These are phyloP conservation scores for Mycetomoellerius zeteki DNA, from an alignment of 1,140 invertebrate species.

Conservation along the genomic window DNA sequence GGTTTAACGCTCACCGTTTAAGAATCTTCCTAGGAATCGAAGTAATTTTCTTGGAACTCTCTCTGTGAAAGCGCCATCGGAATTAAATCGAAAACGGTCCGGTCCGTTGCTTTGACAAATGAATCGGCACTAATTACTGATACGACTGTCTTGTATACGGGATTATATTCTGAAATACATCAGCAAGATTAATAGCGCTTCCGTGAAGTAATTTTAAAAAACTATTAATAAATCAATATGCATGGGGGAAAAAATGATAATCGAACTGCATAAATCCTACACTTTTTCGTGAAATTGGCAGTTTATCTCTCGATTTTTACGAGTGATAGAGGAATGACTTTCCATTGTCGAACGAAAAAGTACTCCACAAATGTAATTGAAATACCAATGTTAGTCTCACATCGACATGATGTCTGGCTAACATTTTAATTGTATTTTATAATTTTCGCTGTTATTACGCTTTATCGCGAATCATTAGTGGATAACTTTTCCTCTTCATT, in stretches of 20 bases:
- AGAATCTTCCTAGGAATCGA: conserved; percentile 33
- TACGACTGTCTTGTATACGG: conserved; percentile 36
- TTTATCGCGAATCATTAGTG: neutral
- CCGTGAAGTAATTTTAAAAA: neutral
- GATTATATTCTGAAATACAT: conserved; percentile 15
- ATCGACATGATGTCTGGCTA: neutral
- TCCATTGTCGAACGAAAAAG: neutral
- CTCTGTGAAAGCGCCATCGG: conserved; percentile 29
- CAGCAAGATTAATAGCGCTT: conserved; percentile 46
- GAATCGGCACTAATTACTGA: conserved; percentile 54
- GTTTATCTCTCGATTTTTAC: neutral
- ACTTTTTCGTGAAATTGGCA: conserved; percentile 15
- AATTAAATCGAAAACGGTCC: conserved; percentile 52
- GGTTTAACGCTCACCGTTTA: conserved; percentile 22
- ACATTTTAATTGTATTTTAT: neutral
- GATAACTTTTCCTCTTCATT: conserved; percentile 36
- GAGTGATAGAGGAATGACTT: neutral
- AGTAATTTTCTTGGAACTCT: conserved; percentile 40
- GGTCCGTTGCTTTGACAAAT: conserved; percentile 42
- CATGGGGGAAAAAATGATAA: conserved; percentile 4
- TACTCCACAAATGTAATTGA: neutral
- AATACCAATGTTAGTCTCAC: neutral
- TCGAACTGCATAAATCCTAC: conserved; percentile 14
- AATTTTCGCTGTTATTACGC: neutral
- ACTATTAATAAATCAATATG: neutral